Evolutionary conservation across 2,113 vertebrate genomes (phyloP).

Genomic region (Psammodynastes pulverulentus): DNA sequence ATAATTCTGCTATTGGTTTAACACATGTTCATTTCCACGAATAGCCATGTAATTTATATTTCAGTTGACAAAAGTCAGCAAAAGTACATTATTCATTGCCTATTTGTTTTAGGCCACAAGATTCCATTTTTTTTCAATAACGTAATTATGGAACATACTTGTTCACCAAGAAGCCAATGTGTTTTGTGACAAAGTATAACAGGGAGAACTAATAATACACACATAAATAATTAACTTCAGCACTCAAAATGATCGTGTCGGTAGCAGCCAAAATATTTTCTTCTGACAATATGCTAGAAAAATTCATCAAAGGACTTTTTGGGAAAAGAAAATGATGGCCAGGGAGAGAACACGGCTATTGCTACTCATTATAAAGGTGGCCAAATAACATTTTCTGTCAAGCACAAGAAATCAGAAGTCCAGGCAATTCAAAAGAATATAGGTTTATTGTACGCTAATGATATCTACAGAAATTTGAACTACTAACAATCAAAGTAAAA

Average conservation of each 20-base stretch:
- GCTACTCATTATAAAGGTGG: no score
- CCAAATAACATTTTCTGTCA: not conserved
- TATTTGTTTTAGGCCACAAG: not conserved
- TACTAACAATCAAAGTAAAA: not conserved
- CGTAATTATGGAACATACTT: not conserved
- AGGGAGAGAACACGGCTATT: not conserved
- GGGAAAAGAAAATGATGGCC: not conserved
- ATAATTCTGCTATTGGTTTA: not conserved
- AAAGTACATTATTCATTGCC: not conserved
- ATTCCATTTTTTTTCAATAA: not conserved
- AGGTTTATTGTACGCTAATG: not conserved
- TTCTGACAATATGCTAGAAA: not conserved
- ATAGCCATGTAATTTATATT: not conserved
- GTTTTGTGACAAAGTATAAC: not conserved
- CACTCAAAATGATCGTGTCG: not conserved
- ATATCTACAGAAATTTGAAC: not conserved
- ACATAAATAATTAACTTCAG: not conserved
- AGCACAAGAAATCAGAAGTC: not conserved
- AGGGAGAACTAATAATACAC: not conserved
- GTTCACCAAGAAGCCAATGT: not conserved
- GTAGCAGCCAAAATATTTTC: not conserved
- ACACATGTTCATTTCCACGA: not conserved
- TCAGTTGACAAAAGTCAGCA: not conserved
- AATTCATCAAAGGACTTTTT: not conserved
- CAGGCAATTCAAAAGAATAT: not conserved